Conservation (phyloP, 2,113 vertebrate genomes). For the Paracanthobrama guichenoti region DNA sequence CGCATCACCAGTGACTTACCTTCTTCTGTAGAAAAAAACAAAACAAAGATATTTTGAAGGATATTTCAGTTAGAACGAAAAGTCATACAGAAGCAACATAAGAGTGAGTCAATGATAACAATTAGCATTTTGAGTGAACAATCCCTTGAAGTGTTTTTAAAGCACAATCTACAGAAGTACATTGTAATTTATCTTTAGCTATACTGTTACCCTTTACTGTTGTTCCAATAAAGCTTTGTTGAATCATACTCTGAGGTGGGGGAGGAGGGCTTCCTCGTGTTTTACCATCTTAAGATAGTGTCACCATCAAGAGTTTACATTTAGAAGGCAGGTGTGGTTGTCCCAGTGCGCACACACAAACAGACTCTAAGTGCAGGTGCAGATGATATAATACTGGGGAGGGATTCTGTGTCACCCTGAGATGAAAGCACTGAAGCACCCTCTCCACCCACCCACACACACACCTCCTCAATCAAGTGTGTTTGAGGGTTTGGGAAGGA, state of each 20-base stretch:
- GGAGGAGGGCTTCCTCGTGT: neutral
- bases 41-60: too few species aligned
- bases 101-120: neutral
- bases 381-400: slow-evolving; percentile 45
- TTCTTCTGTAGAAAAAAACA: too few species aligned
- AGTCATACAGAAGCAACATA: neutral
- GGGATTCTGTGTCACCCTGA: slow-evolving; percentile 53
- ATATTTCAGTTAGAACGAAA: neutral
- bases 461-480: slow-evolving; percentile 24
- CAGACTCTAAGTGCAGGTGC: slow-evolving; percentile 35
- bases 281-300: slow-evolving; percentile 37
- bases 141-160: neutral
- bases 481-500: slow-evolving; percentile 34
- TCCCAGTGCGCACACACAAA: neutral
- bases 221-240: neutral
- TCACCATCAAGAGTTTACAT: slow-evolving; percentile 28
- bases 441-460: slow-evolving; percentile 41
- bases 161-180: slow-evolving; percentile 4
- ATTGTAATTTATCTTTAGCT: neutral
- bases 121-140: neutral
- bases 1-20: too few species aligned
- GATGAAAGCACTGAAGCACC: slow-evolving; percentile 53
- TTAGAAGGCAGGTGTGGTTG: neutral
- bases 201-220: neutral
- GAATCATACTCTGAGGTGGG: neutral